Conservation (phyloP, 2,888 invertebrate species). For the Polietes domitor region DNA sequence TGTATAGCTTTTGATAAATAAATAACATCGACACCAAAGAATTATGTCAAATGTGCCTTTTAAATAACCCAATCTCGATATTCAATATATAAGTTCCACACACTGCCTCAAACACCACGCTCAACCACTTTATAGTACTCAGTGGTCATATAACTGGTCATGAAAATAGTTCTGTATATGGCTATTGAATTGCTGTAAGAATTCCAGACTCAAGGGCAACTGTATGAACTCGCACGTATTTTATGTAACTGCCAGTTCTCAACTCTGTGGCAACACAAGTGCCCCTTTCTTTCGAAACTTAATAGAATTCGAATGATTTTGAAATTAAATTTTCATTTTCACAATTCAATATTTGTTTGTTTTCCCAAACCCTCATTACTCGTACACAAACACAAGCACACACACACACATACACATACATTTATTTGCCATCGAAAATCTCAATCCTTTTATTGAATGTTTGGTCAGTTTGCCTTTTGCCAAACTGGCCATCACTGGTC, state of each 20-base stretch:
- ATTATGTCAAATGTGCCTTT: no score
- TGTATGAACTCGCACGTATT: background rate
- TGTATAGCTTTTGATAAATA: no score
- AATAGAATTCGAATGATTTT: slow-evolving; percentile 35
- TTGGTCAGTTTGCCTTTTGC: slow-evolving; percentile 38
- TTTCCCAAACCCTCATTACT: background rate
- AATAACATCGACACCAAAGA: no score
- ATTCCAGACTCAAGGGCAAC: background rate
- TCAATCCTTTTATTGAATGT: slow-evolving; percentile 40
- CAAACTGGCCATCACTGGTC: slow-evolving; percentile 34
- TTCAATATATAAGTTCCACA: no score
- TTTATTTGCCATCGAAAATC: slow-evolving; percentile 25
- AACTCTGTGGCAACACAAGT: background rate
- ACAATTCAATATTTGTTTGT: slow-evolving; percentile 24
- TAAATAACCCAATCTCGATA: no score
- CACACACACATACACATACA: background rate
- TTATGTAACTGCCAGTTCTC: background rate
- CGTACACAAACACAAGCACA: background rate
- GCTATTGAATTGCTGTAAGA: no score
- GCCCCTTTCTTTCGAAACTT: background rate
- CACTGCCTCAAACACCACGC: no score
- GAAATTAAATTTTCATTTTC: slow-evolving; percentile 42
- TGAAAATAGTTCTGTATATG: no score
- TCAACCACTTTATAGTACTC: no score
- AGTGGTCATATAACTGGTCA: no score